These are phyloP conservation scores for Bombus waltoni DNA, from an alignment of 1,140 invertebrate species.

Conservation along the genomic window DNA sequence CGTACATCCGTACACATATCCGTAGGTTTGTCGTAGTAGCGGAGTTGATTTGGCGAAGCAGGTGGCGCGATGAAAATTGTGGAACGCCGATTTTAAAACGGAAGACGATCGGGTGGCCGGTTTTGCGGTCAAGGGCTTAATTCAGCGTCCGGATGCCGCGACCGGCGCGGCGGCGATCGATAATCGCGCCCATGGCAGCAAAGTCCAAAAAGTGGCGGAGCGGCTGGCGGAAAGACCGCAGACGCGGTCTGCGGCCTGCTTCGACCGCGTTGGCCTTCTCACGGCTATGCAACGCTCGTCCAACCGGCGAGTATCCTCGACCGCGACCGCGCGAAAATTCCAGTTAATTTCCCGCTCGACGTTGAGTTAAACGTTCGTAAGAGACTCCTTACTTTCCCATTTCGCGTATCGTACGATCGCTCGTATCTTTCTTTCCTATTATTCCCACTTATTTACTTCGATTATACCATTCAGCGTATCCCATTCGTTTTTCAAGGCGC, in stretches of 20 bases:
- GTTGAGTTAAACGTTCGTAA: constrained; percentile 19
- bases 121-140: constrained; percentile 60
- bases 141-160: constrained; percentile 60
- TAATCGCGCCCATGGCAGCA: constrained; percentile 56
- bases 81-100: constrained; percentile 17
- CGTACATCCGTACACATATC: too few relatives aligned
- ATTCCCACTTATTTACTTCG: too few relatives aligned
- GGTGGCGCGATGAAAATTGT: constrained; percentile 13
- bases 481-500: too few relatives aligned
- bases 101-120: constrained; percentile 32
- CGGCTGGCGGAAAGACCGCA: constrained; percentile 69
- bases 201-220: constrained; percentile 65
- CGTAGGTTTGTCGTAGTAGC: too few relatives aligned
- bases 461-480: too few relatives aligned
- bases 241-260: constrained; percentile 72
- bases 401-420: neutral
- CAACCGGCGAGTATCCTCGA: constrained; percentile 13
- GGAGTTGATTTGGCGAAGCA: neutral
- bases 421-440: neutral
- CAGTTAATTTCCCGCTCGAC: constrained; percentile 52
- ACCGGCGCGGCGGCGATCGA: constrained; percentile 55
- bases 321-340: constrained; percentile 56
- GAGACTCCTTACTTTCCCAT: neutral
- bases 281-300: constrained; percentile 49
- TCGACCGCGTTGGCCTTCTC: constrained; percentile 66